phyloP scores from a whole-genome alignment of 2,113 vertebrate genomes.

The Corvus cornix region DNA sequence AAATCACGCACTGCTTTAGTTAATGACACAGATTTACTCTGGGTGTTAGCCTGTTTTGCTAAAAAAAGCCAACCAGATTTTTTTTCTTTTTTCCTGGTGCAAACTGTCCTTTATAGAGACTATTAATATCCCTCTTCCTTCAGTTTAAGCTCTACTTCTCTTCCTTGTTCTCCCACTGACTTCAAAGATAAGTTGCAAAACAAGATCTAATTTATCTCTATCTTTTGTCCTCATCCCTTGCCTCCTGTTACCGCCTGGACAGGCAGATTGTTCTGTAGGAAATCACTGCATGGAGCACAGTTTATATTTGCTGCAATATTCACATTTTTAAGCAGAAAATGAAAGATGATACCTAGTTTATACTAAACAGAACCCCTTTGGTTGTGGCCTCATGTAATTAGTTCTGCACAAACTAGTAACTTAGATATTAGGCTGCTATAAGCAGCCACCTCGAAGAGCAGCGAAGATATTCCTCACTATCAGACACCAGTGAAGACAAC shows the following conservation, averaged over 20 bases:
- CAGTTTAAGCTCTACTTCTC: constrained; percentile 40
- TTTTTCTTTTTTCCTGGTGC: constrained; percentile 17
- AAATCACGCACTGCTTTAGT: constrained; percentile 27
- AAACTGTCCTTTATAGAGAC: constrained; percentile 58
- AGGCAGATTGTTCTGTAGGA: neutral
- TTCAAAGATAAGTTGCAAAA: constrained; percentile 44
- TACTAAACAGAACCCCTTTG: neutral
- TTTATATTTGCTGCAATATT: neutral
- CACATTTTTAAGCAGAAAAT: neutral
- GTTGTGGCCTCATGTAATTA: constrained; percentile 9
- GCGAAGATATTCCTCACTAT: neutral
- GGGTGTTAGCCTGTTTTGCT: constrained; percentile 50
- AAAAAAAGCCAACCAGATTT: constrained; percentile 47
- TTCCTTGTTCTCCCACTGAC: constrained; percentile 38
- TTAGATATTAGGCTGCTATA: neutral
- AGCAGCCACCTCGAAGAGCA: constrained; percentile 26
- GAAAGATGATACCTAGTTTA: neutral
- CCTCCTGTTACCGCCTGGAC: neutral
- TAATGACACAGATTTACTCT: constrained; percentile 64
- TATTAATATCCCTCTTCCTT: constrained; percentile 55
- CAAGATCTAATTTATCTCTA: neutral
- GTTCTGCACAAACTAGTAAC: constrained; percentile 16
- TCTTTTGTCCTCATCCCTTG: neutral
- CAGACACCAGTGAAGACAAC: constrained; percentile 52
- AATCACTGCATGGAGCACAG: neutral